Percentiles rank a stretch among this genome's conserved stretches.
Conservation (phyloP, 2,113 vertebrate genomes). For the Plotosus lineatus region DNA sequence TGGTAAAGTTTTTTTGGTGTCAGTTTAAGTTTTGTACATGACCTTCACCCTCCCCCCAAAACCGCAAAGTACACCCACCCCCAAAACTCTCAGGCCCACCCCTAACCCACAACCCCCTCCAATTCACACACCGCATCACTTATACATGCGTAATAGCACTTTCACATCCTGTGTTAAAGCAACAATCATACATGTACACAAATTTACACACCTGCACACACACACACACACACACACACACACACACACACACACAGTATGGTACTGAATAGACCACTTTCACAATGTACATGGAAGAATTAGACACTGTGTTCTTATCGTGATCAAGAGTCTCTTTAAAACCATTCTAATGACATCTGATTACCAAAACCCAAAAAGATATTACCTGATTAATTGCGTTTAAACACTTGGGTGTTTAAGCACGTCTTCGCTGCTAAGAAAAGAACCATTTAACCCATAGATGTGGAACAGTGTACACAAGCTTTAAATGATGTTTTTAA, state of each 20-base stretch:
- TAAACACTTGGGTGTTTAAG: background rate
- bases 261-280: background rate
- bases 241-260: background rate
- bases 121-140: background rate
- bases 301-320: background rate
- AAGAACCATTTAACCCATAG: background rate
- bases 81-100: slow-evolving; percentile 3
- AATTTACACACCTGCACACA: background rate
- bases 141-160: background rate
- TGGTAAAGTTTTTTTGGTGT: too few species aligned
- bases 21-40: too few species aligned
- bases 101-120: too few species aligned
- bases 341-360: background rate
- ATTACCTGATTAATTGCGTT: background rate
- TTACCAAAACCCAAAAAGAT: background rate
- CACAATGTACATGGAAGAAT: background rate
- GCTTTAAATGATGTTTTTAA: background rate
- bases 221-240: slow-evolving; percentile 9
- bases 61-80: background rate
- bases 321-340: background rate
- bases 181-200: slow-evolving; percentile 5
- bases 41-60: too few species aligned
- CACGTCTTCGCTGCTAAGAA: background rate
- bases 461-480: background rate
- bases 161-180: slow-evolving; percentile 28